Evolutionary conservation across 2,113 vertebrate species (phyloP).

Genomic region (Sus scrofa): DNA sequence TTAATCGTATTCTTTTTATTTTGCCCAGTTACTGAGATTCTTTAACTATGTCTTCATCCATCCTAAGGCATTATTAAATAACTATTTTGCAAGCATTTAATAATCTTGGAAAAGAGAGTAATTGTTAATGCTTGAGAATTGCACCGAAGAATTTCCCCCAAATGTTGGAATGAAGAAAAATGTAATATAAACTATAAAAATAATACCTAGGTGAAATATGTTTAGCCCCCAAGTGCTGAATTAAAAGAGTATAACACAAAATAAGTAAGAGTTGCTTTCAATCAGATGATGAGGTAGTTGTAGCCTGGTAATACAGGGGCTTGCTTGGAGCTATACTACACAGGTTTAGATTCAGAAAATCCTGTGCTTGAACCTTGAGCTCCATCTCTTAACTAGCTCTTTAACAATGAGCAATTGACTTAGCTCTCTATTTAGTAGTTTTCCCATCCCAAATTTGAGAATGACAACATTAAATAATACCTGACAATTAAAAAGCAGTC

Average conservation of each 20-base stretch:
- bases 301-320: background rate
- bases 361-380: background rate
- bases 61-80: constrained; percentile 70
- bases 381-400: background rate
- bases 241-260: background rate
- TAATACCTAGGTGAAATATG: background rate
- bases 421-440: background rate
- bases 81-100: constrained; percentile 76
- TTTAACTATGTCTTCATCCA: constrained; percentile 63
- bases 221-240: background rate
- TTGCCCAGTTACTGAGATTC: constrained; percentile 63
- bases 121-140: constrained; percentile 57
- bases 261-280: background rate
- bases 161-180: constrained; percentile 41
- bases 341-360: background rate
- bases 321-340: background rate
- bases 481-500: background rate
- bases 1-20: constrained; percentile 70
- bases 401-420: background rate
- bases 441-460: background rate
- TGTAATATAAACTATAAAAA: background rate
- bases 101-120: constrained; percentile 70
- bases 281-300: background rate
- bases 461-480: background rate
- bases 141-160: background rate